Evolutionary conservation across 1,140 invertebrate species (phyloP), one percentile per base, ranked within the genome.

Genomic region (Drosophila watanabei): DNA sequence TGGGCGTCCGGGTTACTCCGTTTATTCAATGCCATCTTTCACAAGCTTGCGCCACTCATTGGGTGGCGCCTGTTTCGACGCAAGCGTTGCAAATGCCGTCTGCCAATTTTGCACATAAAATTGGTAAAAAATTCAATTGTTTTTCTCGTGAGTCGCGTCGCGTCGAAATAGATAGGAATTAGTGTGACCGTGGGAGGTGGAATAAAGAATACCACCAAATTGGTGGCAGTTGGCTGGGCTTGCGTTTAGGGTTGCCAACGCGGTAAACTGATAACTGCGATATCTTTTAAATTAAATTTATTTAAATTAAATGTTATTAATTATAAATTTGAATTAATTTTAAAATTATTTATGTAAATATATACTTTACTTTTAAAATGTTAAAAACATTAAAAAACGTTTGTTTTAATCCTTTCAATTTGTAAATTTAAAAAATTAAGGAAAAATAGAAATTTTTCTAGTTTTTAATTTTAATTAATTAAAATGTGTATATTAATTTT

Each of bases 11-110:
- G 51, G 68, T 70, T 81, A 9, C 70, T 41, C 41, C 71, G 59
- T 30, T 83, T 87, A 52, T 54, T 60, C n/a, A 72, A 13, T 41
- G 84, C 76, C 84, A 87, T 87, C 6, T 45, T 80, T 75, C 37
- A 73, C 37, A 37, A 16, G n/a, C 16, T 43, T n/a, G 37, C 24
- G 37, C n/a, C 45, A 37, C 30, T 51, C 70, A 73, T 51, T 32
- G 51, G 56, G 43, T 73, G 54, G 56, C 70, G 51, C 16, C 32
- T 18, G 33, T 18, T 43, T 7, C 39, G 39, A 35, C 35, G 35
- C 1, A 11, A 39, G 18, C 9, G 9, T 56, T 57, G 20, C 20
- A 57, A 57, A 39, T 39, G 20, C 37, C 35, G 54, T 57, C 9
- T 24, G 14, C n/a, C 20, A 39, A 39, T 57, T 57, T 28, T 2